Evolutionary conservation across 2,888 invertebrate species (phyloP).

Genomic region (Eupelmus urozonus): DNA sequence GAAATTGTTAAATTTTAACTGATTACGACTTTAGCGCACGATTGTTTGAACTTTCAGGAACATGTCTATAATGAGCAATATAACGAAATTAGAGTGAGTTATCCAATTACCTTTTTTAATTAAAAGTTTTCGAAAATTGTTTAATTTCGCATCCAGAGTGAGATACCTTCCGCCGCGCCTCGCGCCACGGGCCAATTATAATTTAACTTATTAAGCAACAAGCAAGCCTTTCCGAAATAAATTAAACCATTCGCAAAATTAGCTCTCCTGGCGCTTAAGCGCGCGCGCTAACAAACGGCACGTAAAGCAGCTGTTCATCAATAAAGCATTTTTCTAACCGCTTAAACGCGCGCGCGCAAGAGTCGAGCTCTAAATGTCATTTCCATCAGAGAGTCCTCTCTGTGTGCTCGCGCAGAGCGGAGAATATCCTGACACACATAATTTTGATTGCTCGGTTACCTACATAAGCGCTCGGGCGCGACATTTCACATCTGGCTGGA

Average conservation of each 20-base stretch:
- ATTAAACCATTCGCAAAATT: not conserved
- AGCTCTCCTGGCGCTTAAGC: too few relatives aligned
- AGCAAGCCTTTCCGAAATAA: slow-evolving; percentile 4
- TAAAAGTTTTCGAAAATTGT: slow-evolving; percentile 2
- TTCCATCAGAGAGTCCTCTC: too few relatives aligned
- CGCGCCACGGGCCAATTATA: not conserved
- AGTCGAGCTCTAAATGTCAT: too few relatives aligned
- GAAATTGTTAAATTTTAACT: too few relatives aligned
- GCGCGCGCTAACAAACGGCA: too few relatives aligned
- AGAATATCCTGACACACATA: slow-evolving; percentile 56
- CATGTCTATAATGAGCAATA: too few relatives aligned
- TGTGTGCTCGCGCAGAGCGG: too few relatives aligned
- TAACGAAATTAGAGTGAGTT: too few relatives aligned
- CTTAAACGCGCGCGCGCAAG: too few relatives aligned
- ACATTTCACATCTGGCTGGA: slow-evolving; percentile 55
- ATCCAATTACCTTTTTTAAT: not conserved
- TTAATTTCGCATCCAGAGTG: not conserved
- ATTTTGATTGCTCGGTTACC: slow-evolving; percentile 50
- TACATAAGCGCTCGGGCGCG: slow-evolving; percentile 38
- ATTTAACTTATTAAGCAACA: not conserved
- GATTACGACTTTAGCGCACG: too few relatives aligned
- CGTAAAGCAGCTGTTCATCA: too few relatives aligned
- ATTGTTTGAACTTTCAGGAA: not conserved
- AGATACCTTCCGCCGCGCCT: not conserved
- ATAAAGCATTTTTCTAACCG: too few relatives aligned